Evolutionary conservation across 2,113 vertebrate species (phyloP), one percentile per base, ranked within the genome.

Genomic region (Girardinichthys multiradiatus): DNA sequence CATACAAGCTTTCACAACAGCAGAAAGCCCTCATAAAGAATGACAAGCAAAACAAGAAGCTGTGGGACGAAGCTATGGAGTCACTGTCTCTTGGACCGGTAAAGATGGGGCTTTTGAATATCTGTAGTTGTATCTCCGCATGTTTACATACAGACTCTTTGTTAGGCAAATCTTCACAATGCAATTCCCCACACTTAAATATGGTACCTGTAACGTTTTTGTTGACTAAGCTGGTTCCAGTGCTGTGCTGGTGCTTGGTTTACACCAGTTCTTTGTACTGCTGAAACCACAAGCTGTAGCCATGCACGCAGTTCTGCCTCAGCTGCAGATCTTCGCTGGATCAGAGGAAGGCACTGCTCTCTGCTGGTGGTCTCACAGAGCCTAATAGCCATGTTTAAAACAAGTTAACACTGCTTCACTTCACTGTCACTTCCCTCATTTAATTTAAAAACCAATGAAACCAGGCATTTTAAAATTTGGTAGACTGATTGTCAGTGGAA

Each of bases 31-130:
- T 98, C 33, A 98, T 99, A 75, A 95, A 94, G 84, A 94, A 92
- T 0, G 98, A 99, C 26, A 91, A 95, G 85, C 82, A 90, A 80
- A 99, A 99, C 29, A 94, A 95, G 64, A 99, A 98, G 77, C 82
- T 99, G 72, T 99, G 98, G 98, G 94, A 93, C 9, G 98, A 98
- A 87, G 96, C 97, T 72, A 93, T 96, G 61, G 84, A 89, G 66
- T 95, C 95, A 0, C 95, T 98, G 37, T 95, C 95, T 58, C 96
- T 98, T 0, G 97, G 97, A 28, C 96, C 96, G 86, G 97, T 98
- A 90, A 57, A 65, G 28, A 61, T 9, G 26, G 7, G 26, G 28
- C 10, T 54, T 39, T 64, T 42, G 14, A 39, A 15, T 39, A 29
- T 26, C 14, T 8, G 12, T 33, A n/a, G 60, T n/a, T n/a, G 10